These are phyloP conservation scores for Apolygus lucorum DNA, from an alignment of 1,140 invertebrate species.

Conservation along the genomic window DNA sequence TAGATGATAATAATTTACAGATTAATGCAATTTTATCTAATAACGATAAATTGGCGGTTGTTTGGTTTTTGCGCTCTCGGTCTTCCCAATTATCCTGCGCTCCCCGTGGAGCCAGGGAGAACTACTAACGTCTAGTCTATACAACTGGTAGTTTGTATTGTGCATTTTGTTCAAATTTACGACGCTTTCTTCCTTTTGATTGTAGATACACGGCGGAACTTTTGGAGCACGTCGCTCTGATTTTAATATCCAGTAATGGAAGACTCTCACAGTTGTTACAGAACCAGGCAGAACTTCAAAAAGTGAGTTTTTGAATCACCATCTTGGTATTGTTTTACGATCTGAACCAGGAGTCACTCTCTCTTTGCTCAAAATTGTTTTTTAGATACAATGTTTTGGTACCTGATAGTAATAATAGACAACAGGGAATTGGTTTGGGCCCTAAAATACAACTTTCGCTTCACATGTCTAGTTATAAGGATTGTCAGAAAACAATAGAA, in stretches of 20 bases:
- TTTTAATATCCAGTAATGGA: neutral
- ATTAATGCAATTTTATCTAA: too few species aligned
- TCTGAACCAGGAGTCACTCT: neutral
- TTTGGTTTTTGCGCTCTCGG: too few species aligned
- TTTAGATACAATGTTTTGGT: neutral
- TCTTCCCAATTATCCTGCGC: too few species aligned
- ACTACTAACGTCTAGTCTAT: neutral
- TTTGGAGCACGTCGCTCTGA: too few species aligned
- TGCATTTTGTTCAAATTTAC: too few species aligned
- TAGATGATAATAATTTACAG: too few species aligned
- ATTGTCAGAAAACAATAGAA: too few species aligned
- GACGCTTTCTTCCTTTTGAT: too few species aligned
- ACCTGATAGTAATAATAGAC: neutral
- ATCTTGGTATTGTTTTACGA: too few species aligned
- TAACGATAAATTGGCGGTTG: too few species aligned
- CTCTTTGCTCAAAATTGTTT: neutral
- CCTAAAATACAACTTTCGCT: neutral
- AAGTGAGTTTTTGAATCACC: slow-evolving; percentile 1
- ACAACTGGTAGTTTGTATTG: too few species aligned
- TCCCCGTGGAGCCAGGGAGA: neutral
- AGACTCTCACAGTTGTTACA: neutral
- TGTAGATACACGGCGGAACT: too few species aligned
- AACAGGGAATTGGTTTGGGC: neutral
- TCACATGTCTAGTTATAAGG: neutral
- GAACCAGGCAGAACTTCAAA: slow-evolving; percentile 2